phyloP scores from a whole-genome alignment of 2,113 vertebrate species.

The Apeltes quadracus region DNA sequence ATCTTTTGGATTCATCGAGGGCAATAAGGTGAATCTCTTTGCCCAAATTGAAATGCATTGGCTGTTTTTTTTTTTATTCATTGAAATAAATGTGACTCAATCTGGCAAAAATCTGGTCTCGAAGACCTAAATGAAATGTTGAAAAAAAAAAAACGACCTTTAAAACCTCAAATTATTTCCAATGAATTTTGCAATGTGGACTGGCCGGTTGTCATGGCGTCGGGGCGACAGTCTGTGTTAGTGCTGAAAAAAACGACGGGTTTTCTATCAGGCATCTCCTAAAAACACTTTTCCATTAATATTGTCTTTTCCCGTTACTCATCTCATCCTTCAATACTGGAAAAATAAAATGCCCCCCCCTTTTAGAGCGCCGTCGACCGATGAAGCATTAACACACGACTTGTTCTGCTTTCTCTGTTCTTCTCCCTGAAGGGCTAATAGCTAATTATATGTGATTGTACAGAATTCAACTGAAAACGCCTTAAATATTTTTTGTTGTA shows the following conservation, averaged over 20 bases:
- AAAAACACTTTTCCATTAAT: background rate
- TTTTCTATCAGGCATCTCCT: slow-evolving; percentile 19
- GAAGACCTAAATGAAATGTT: slow-evolving; percentile 25
- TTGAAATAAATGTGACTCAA: slow-evolving; percentile 53
- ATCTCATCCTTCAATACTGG: slow-evolving; percentile 29
- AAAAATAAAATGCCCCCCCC: slow-evolving; percentile 5
- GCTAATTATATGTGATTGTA: slow-evolving; percentile 77
- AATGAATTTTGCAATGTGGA: slow-evolving; percentile 55
- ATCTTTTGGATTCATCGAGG: background rate
- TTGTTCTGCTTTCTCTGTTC: slow-evolving; percentile 75
- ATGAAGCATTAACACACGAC: slow-evolving; percentile 65
- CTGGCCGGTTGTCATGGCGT: slow-evolving; percentile 40
- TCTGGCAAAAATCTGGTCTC: slow-evolving; percentile 54
- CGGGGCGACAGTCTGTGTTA: slow-evolving; percentile 48
- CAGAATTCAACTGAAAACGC: slow-evolving; percentile 65
- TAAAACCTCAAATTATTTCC: slow-evolving; percentile 51
- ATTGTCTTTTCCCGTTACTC: background rate
- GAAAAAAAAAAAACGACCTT: slow-evolving; percentile 8
- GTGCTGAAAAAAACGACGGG: slow-evolving; percentile 57
- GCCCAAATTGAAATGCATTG: slow-evolving; percentile 22
- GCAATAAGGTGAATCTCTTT: background rate
- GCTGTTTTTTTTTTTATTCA: slow-evolving; percentile 46
- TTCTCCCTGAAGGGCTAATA: slow-evolving; percentile 85
- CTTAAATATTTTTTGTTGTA: slow-evolving; percentile 73
- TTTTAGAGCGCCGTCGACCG: slow-evolving; percentile 40